Evolutionary conservation across 1,140 invertebrate species (phyloP).

Genomic region (Wasmannia auropunctata): DNA sequence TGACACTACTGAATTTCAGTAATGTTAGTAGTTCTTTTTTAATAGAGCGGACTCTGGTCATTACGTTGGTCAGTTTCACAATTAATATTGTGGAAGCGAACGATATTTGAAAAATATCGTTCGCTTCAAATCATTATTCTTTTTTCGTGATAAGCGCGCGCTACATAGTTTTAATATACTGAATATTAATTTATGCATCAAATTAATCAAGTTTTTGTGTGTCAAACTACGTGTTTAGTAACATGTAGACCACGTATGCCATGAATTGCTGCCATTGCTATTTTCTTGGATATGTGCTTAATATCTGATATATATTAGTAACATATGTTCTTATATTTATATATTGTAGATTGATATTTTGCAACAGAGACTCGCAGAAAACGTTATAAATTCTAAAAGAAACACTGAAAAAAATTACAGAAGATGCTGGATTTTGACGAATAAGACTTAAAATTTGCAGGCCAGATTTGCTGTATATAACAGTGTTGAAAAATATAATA

Average conservation of each 20-base stretch:
- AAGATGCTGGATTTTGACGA: conserved; percentile 60
- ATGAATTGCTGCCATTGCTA: too few relatives aligned
- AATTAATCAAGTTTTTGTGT: not conserved
- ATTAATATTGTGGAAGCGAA: not conserved
- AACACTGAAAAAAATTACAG: conserved; percentile 62
- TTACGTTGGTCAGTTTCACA: too few relatives aligned
- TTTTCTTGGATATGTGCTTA: not conserved
- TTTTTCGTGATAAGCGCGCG: not conserved
- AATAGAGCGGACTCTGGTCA: too few relatives aligned
- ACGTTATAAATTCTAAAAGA: conserved; percentile 57
- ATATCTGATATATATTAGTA: not conserved
- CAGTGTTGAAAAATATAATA: not conserved
- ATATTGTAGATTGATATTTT: conserved; percentile 64
- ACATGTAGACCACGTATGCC: too few relatives aligned
- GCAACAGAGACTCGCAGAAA: conserved; percentile 63
- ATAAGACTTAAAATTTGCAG: not conserved
- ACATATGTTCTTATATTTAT: not conserved
- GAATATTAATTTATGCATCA: not conserved
- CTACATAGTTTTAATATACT: not conserved
- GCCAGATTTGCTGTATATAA: not conserved
- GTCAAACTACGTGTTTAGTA: not conserved
- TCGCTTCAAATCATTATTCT: too few relatives aligned
- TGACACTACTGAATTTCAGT: too few relatives aligned
- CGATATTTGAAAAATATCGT: not conserved
- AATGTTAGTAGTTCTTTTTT: too few relatives aligned